These are phyloP conservation scores for Xenopus tropicalis DNA, from an alignment of 2,113 vertebrate species.

Conservation along the genomic window DNA sequence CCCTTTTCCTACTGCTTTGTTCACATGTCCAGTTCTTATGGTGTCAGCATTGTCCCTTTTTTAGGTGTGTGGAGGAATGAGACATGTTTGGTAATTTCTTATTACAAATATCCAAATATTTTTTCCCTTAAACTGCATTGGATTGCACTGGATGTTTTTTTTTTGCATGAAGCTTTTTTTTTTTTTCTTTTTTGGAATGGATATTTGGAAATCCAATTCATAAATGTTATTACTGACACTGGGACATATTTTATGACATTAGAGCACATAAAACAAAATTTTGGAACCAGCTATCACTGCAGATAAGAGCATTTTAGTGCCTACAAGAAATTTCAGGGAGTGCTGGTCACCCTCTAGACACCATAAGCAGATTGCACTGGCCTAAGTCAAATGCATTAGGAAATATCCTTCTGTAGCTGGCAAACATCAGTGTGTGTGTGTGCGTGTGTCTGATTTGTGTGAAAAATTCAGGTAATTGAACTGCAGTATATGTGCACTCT, in stretches of 20 bases:
- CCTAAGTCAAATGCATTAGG: slow-evolving; percentile 4
- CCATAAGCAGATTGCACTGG: slow-evolving; percentile 4
- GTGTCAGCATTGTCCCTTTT: slow-evolving; percentile 55
- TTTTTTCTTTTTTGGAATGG: too few relatives aligned
- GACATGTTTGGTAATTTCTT: neutral
- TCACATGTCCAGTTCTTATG: slow-evolving; percentile 66
- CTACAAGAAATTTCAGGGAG: too few relatives aligned
- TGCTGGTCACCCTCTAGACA: neutral
- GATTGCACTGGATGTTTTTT: too few relatives aligned
- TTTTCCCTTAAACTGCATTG: too few relatives aligned
- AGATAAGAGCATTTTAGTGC: too few relatives aligned
- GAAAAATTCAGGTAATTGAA: slow-evolving; percentile 71
- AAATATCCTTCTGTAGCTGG: slow-evolving; percentile 23
- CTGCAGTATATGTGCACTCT: slow-evolving; percentile 65
- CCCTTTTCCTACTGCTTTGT: slow-evolving; percentile 61
- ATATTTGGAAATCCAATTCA: too few relatives aligned
- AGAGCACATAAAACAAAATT: too few relatives aligned
- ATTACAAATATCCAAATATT: neutral
- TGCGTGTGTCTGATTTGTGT: slow-evolving; percentile 51
- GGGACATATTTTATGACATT: too few relatives aligned
- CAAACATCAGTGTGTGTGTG: neutral
- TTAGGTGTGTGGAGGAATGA: neutral
- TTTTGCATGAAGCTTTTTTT: too few relatives aligned
- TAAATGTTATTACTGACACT: too few relatives aligned
- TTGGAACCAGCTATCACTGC: too few relatives aligned